Conservation (phyloP, 2,888 invertebrate genomes). For the Callimorpha dominula region DNA sequence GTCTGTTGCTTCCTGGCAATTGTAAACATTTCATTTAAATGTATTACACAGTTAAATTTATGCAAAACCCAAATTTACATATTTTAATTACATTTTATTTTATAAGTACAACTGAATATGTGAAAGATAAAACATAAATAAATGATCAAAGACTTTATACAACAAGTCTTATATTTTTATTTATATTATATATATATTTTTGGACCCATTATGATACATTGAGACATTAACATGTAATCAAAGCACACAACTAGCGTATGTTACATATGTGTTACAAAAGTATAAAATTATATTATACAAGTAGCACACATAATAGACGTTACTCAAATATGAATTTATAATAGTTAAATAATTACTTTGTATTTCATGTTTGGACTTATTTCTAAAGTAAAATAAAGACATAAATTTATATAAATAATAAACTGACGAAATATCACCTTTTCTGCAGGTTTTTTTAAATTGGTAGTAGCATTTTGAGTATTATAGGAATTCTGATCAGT, state of each 20-base stretch:
- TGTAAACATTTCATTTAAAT: neutral
- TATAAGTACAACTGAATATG: too few species aligned
- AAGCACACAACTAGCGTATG: neutral
- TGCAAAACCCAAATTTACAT: too few species aligned
- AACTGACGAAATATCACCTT: conserved; percentile 38
- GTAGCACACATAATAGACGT: neutral
- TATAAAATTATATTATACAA: neutral
- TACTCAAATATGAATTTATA: neutral
- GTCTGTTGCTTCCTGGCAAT: conserved; percentile 60
- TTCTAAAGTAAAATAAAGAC: neutral
- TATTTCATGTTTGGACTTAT: neutral
- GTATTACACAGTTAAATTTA: too few species aligned
- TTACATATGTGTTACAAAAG: neutral
- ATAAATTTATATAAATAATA: neutral
- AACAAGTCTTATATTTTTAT: too few species aligned
- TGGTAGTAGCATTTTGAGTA: conserved; percentile 31
- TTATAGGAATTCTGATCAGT: conserved; percentile 58
- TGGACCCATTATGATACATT: too few species aligned
- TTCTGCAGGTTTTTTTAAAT: conserved; percentile 37
- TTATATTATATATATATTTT: too few species aligned
- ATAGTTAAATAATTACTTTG: neutral
- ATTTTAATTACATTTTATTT: too few species aligned
- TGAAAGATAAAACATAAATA: too few species aligned
- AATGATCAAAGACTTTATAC: too few species aligned
- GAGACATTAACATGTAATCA: neutral